Percentiles rank a stretch among this genome's conserved stretches.
Conservation (phyloP, 2,797 vertebrate genomes). For the Pangasius sanitwongsei region DNA sequence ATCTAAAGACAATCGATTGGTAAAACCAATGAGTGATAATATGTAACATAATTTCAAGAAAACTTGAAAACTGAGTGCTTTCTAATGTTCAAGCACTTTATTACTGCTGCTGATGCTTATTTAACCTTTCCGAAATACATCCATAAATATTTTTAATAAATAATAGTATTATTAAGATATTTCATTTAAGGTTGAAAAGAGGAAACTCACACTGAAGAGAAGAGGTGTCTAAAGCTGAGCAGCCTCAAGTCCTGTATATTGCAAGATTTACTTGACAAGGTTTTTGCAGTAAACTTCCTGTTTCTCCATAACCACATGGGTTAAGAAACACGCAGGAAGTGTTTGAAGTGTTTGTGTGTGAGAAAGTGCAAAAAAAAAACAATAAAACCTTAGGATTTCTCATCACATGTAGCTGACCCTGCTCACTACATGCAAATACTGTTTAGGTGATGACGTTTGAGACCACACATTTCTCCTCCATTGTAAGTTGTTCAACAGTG, state of each 20-base stretch:
- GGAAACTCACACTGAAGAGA: constrained; percentile 5
- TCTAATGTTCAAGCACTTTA: neutral
- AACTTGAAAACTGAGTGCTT: neutral
- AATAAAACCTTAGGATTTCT: neutral
- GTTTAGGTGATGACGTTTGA: neutral
- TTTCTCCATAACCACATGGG: constrained; percentile 34
- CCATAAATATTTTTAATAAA: neutral
- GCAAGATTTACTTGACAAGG: neutral
- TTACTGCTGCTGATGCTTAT: too few relatives aligned
- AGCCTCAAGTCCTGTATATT: neutral
- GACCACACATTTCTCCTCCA: neutral
- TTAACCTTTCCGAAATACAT: neutral
- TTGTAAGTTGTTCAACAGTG: neutral
- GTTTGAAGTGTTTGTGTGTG: neutral
- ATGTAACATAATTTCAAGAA: neutral
- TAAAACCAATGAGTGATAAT: neutral
- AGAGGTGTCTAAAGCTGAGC: neutral
- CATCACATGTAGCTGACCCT: neutral
- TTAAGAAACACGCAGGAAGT: constrained; percentile 36
- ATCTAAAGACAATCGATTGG: constrained; percentile 21
- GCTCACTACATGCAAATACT: neutral
- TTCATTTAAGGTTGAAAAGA: constrained; percentile 1
- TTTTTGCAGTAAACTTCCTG: constrained; percentile 34
- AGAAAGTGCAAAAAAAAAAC: too few relatives aligned
- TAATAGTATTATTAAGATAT: too few relatives aligned